Conservation (phyloP, 2,888 invertebrate genomes). For the Thymelicus lineola region DNA sequence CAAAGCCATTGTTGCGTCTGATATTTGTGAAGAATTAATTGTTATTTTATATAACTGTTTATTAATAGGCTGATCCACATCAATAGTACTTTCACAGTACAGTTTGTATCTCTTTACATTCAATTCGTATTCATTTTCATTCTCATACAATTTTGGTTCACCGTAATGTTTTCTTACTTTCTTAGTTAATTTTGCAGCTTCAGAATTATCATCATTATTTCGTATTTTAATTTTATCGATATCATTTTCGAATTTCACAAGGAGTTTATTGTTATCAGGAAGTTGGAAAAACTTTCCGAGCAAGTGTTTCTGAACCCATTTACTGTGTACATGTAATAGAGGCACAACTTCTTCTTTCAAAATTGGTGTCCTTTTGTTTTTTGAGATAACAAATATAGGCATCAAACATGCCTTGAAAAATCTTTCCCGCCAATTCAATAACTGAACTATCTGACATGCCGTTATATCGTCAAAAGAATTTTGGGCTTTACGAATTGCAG, state of each 20-base stretch:
- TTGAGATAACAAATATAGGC: constrained; percentile 60
- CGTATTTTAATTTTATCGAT: constrained; percentile 49
- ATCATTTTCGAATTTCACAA: constrained; percentile 49
- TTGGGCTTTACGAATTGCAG: constrained; percentile 57
- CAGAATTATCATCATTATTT: constrained; percentile 55
- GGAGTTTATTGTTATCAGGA: constrained; percentile 47
- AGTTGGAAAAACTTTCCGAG: constrained; percentile 63
- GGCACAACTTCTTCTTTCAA: constrained; percentile 83
- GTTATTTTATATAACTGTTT: constrained; percentile 59
- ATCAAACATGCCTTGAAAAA: constrained; percentile 71
- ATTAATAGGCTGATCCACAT: constrained; percentile 62
- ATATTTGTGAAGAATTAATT: constrained; percentile 34
- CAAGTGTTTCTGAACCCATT: constrained; percentile 89
- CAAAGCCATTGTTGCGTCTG: constrained; percentile 56
- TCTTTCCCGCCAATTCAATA: constrained; percentile 83
- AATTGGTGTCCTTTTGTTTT: constrained; percentile 62
- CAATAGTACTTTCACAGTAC: constrained; percentile 58
- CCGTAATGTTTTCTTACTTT: constrained; percentile 70
- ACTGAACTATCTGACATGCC: constrained; percentile 71
- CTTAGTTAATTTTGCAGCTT: constrained; percentile 65
- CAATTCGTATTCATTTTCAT: constrained; percentile 59
- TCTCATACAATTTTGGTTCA: constrained; percentile 68
- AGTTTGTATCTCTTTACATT: constrained; percentile 53
- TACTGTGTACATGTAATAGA: constrained; percentile 88
- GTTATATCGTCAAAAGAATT: constrained; percentile 61